Base-by-base conservation (phyloP, 2,888 invertebrate species). In the Mythimna pallens region DNA sequence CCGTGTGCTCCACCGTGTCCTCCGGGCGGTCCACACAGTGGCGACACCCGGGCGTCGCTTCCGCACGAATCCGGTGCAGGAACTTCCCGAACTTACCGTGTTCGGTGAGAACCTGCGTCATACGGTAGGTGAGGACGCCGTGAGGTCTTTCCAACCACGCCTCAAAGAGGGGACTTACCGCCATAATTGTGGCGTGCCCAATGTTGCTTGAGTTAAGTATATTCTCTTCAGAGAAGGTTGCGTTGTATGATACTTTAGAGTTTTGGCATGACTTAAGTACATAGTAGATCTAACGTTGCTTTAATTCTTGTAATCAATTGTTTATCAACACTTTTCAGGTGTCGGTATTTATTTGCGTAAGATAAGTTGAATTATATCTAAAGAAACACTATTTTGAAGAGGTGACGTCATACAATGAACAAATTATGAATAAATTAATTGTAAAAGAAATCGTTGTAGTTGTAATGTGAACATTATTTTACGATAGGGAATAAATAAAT, bases 401-500 rank as follows among this genome's bases (percentile, higher is more conserved):
- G 54, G 54, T 20, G 9, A 50, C 25, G n/a, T 25, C 25, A 3
- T 12, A 36, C 5, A 57, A 47, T 34, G 17, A 54, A 34, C n/a
- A 7, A 9, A 14, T 61, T 22, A n/a, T 50, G 7, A 40, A 22
- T 52, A 17, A 59, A 59, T 36, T 22, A 59, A 40, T 61, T 52
- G 14, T 52, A 40, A 40, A 20, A 40, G 9, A 22, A 50, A 36
- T 47, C 6, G 12, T 25, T 30, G 25, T 55, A 47, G 20, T 25
- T 47, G 20, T 22, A 43, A 54, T n/a, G 20, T 50, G 43, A 73
- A 22, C 52, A 14, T 47, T 22, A n/a, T n/a, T n/a, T 25, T 36
- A 74, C 0, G 36, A 9, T 25, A 17, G 20, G 8, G 30, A 36
- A 36, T 74, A 74, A n/a, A 57, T 55, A 30, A n/a, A 57, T 75